Conservation (phyloP, 2,888 invertebrate species). For the Thera obeliscata region DNA sequence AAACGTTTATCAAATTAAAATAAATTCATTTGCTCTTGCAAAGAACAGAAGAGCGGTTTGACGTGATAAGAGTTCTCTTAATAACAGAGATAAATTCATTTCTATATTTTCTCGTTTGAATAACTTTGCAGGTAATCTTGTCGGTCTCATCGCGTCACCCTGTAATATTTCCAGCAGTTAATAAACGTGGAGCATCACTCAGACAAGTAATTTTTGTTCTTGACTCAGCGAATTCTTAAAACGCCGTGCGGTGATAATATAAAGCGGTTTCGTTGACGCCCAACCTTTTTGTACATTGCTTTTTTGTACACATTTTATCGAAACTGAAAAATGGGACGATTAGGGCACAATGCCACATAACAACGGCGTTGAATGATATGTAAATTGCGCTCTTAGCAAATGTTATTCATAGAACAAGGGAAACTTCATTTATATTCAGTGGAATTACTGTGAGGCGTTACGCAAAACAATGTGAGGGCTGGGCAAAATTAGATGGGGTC, state of each 20-base stretch:
- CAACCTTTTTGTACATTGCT: slow-evolving; percentile 27
- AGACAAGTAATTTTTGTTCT: slow-evolving; percentile 60
- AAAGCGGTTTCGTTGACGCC: slow-evolving; percentile 30
- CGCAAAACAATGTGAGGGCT: slow-evolving; percentile 60
- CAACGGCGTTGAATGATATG: slow-evolving; percentile 61
- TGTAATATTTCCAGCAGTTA: slow-evolving; percentile 67
- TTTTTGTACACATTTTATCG: slow-evolving; percentile 29
- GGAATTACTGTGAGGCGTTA: slow-evolving; percentile 65
- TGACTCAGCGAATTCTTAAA: slow-evolving; percentile 42
- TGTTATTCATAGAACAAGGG: slow-evolving; percentile 75
- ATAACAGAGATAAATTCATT: slow-evolving; percentile 56
- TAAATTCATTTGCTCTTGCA: background rate
- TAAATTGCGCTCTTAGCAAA: slow-evolving; percentile 70
- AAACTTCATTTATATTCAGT: slow-evolving; percentile 75
- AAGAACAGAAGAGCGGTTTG: slow-evolving; percentile 36
- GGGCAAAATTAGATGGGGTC: slow-evolving; percentile 60
- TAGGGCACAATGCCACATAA: slow-evolving; percentile 53
- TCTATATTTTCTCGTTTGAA: slow-evolving; percentile 50
- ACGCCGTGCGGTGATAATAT: slow-evolving; percentile 33
- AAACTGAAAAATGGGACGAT: slow-evolving; percentile 46
- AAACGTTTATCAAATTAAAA: background rate
- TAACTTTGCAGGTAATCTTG: slow-evolving; percentile 61
- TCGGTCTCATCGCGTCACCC: slow-evolving; percentile 58
- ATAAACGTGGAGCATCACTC: slow-evolving; percentile 67
- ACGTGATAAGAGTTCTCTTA: slow-evolving; percentile 45